Conservation (phyloP, 2,113 vertebrate species). For the Jacana jacana region DNA sequence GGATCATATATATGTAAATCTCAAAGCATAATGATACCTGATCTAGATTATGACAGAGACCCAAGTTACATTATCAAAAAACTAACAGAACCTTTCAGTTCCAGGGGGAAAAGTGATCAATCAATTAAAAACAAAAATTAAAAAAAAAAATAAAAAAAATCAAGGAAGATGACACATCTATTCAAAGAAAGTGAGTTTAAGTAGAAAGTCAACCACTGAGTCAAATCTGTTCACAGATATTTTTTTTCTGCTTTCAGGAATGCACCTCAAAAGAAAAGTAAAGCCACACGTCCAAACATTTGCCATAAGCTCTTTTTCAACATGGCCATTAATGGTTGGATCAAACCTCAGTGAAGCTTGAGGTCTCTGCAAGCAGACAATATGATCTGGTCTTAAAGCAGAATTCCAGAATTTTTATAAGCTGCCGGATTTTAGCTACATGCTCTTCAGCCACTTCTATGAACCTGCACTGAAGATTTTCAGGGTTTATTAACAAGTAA, state of each 20-base stretch:
- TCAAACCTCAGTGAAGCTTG: not conserved
- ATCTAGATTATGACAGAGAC: not conserved
- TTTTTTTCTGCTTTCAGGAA: not conserved
- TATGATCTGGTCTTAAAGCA: not conserved
- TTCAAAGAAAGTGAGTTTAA: not conserved
- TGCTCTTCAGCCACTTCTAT: not conserved
- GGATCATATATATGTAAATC: not conserved
- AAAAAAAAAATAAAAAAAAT: not conserved
- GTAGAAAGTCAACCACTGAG: not conserved
- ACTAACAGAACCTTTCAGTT: not conserved
- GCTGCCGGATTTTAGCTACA: not conserved
- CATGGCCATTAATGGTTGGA: accelerated
- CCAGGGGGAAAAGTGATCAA: not conserved
- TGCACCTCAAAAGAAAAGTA: not conserved
- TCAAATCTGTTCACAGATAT: not conserved
- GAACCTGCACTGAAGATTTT: not conserved
- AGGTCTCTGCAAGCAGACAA: not conserved
- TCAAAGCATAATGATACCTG: not conserved
- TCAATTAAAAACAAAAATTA: not conserved
- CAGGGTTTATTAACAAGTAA: not conserved
- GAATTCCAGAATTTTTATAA: not conserved
- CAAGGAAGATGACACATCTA: not conserved
- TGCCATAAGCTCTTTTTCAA: not conserved
- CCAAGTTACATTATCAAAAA: not conserved
- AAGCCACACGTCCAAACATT: not conserved